A percentile compares a stretch with the other conserved stretches of the same genome.
Conservation (phyloP, 2,113 vertebrate genomes). For the Rhinoderma darwinii region DNA sequence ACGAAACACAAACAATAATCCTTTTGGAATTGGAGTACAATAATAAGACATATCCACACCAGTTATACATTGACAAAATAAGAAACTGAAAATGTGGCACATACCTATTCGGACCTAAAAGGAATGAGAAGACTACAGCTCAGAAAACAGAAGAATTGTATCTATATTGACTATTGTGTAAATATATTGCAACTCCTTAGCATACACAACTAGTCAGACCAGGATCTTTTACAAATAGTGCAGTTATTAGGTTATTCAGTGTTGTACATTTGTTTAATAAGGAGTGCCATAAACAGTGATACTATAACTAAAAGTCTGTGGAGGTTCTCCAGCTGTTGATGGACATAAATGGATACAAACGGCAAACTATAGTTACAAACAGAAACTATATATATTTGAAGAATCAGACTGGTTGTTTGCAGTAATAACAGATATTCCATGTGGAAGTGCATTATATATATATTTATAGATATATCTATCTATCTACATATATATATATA, state of each 20-base stretch:
- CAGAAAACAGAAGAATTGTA: slow-evolving; percentile 61
- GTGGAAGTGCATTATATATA: no score
- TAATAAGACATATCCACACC: background rate
- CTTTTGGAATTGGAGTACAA: slow-evolving; percentile 9
- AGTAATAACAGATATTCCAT: no score
- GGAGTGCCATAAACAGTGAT: background rate
- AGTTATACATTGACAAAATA: slow-evolving; percentile 72
- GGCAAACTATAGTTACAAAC: no score
- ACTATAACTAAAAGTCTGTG: background rate
- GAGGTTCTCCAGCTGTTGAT: background rate
- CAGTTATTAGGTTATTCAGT: slow-evolving; percentile 7
- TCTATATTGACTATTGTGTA: background rate
- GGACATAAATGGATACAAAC: background rate
- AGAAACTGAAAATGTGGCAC: slow-evolving; percentile 63
- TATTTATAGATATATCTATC: no score
- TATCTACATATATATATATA: no score
- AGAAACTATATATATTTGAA: background rate
- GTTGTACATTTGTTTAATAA: background rate
- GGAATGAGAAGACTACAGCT: slow-evolving; percentile 68
- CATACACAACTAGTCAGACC: background rate
- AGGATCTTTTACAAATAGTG: background rate
- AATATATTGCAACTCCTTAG: background rate
- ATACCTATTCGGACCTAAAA: slow-evolving; percentile 65
- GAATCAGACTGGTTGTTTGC: background rate
- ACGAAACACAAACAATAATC: slow-evolving; percentile 71